Base-by-base conservation (phyloP, 1,140 invertebrate species). In the Vollenhovia emeryi region DNA sequence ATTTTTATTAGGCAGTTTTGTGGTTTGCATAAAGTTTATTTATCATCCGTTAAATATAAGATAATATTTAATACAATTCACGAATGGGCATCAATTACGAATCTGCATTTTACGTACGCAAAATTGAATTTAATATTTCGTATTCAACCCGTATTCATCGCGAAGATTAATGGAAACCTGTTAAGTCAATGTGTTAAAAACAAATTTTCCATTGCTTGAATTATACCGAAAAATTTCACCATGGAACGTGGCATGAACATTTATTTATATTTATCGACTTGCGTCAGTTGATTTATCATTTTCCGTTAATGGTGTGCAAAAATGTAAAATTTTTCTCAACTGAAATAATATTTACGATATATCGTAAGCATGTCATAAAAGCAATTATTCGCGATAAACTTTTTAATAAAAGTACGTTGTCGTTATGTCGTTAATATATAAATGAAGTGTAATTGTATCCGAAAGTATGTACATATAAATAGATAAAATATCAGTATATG, bases 71-170 rank as follows among this genome's bases (percentile, higher is more conserved):
- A 30, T 5, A 30, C 60, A 30, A 30, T 13, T 55, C 13, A 48
- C 6, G 2, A 15, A 60, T 33, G 24, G 1, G 3, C 9, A 43
- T 7, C 33, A 60, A 74, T 43, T 59, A 59, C 8, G 8, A 45
- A 45, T 30, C 13, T 21, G n/a, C 18, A 62, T 43, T 60, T 60
- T 76, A 45, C 4, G 40, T 11, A 24, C 6, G 18, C 24, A n/a
- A 60, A 43, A 48, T 45, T 45, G 11, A 62, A 27, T 62, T 76
- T 76, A 30, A 62, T 13, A 15, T 60, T 76, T 59, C 55, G 11
- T 13, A 45, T 30, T 57, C 33, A 27, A 15, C 18, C 11, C 8
- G 9, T 55, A 21, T 13, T 55, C 27, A 18, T 57, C 30, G 7
- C 18, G 3, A 74, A 36, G 24, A 40, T 40, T 55, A 74, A 33